Percentiles rank a stretch among this genome's conserved stretches.
Evolutionary conservation across 2,113 vertebrate genomes (phyloP).

Genomic region (Carassius auratus): DNA sequence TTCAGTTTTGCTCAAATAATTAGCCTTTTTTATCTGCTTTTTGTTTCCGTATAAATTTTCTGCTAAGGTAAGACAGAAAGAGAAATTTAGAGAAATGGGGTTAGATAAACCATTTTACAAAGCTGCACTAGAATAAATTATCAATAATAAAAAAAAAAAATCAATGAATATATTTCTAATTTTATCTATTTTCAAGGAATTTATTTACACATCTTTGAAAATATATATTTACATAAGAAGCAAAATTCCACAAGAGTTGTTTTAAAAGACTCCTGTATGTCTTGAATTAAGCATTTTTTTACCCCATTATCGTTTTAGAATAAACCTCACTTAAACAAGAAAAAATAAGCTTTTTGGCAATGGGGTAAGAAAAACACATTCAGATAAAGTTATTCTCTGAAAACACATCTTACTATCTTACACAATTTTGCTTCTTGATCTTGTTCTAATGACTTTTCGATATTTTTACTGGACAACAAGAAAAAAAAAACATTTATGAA

Average conservation of each 20-base stretch:
- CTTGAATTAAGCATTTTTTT: neutral
- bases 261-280: neutral
- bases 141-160: no score
- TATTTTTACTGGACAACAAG: neutral
- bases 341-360: neutral
- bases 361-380: neutral
- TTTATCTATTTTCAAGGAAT: neutral
- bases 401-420: neutral
- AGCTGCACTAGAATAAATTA: neutral
- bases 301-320: neutral
- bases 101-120: neutral
- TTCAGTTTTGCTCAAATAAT: conserved; percentile 12
- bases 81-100: neutral
- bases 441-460: neutral
- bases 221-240: no score
- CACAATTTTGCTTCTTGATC: neutral
- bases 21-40: conserved; percentile 2
- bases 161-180: neutral
- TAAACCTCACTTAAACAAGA: neutral
- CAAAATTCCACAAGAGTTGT: neutral
- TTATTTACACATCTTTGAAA: neutral
- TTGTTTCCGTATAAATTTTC: conserved; percentile 33
- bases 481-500: neutral
- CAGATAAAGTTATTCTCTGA: neutral
- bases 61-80: neutral